phyloP scores from a whole-genome alignment of 2,113 vertebrate species.

The Neodontobutis hainanensis region DNA sequence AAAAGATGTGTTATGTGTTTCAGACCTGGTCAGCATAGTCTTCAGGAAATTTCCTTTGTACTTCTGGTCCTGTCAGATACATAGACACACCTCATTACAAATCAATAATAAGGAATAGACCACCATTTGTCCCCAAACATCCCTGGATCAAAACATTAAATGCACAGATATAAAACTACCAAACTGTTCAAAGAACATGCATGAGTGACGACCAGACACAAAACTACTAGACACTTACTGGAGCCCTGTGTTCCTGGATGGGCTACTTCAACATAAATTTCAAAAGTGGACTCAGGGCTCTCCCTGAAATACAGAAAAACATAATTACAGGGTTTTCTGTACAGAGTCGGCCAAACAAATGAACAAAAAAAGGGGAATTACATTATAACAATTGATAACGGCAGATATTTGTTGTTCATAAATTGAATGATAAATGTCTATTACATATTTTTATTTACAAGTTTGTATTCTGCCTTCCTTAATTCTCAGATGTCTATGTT shows the following conservation, averaged over 20 bases:
- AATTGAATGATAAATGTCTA: too few relatives aligned
- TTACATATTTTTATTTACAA: too few relatives aligned
- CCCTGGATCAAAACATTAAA: neutral
- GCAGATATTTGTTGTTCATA: too few relatives aligned
- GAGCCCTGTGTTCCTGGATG: conserved; percentile 77
- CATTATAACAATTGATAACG: too few relatives aligned
- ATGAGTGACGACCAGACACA: neutral
- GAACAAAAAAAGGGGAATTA: too few relatives aligned
- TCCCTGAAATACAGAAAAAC: conserved; percentile 82
- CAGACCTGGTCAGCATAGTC: conserved; percentile 95
- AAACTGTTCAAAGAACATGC: neutral
- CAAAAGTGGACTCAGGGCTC: conserved; percentile 91
- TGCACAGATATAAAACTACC: too few relatives aligned
- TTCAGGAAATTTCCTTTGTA: conserved; percentile 91
- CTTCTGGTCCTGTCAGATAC: conserved; percentile 92
- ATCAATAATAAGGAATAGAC: too few relatives aligned
- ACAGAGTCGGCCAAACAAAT: too few relatives aligned
- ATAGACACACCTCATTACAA: too few relatives aligned
- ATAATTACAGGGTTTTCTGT: neutral
- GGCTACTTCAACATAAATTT: conserved; percentile 92
- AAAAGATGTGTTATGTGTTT: conserved; percentile 81
- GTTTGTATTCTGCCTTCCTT: too few relatives aligned
- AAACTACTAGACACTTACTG: conserved; percentile 66
- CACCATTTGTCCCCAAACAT: neutral
- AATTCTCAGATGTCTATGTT: too few relatives aligned